phyloP scores from a whole-genome alignment of 2,797 vertebrate genomes.

The Numenius phaeopus region DNA sequence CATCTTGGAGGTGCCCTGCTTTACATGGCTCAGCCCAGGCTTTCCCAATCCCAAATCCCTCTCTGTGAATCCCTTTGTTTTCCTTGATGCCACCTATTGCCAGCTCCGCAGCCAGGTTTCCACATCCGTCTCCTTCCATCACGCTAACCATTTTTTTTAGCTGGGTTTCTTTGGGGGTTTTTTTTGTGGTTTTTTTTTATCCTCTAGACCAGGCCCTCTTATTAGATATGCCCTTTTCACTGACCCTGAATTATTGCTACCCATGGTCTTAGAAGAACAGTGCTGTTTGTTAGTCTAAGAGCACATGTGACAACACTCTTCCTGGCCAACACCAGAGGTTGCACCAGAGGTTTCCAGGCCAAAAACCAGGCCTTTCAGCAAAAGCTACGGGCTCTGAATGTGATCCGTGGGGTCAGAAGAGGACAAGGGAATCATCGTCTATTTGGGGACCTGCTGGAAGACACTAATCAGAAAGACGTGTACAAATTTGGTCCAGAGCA shows the following conservation, averaged over 20 bases:
- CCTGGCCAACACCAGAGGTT: constrained; percentile 55
- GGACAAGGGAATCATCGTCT: constrained; percentile 23
- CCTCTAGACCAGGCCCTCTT: constrained; percentile 35
- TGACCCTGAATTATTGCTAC: constrained; percentile 76
- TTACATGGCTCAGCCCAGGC: background rate
- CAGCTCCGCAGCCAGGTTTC: background rate
- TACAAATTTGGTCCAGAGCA: background rate
- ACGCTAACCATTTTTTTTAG: background rate
- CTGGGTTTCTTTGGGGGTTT: background rate
- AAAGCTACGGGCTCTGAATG: background rate
- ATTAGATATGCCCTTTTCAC: constrained; percentile 68
- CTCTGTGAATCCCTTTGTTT: background rate
- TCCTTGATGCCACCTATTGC: background rate
- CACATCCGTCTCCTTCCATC: background rate
- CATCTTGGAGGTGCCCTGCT: background rate
- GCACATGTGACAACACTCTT: constrained; percentile 66
- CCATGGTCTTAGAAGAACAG: constrained; percentile 71
- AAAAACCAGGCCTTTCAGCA: constrained; percentile 31
- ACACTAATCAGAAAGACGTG: background rate
- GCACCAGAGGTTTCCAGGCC: constrained; percentile 45
- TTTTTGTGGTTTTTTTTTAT: background rate
- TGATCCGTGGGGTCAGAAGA: background rate
- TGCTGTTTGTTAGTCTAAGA: constrained; percentile 73
- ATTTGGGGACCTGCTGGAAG: constrained; percentile 30
- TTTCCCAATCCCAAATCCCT: background rate